Conservation (phyloP, 2,113 vertebrate species). For the Heterotilapia buettikoferi region DNA sequence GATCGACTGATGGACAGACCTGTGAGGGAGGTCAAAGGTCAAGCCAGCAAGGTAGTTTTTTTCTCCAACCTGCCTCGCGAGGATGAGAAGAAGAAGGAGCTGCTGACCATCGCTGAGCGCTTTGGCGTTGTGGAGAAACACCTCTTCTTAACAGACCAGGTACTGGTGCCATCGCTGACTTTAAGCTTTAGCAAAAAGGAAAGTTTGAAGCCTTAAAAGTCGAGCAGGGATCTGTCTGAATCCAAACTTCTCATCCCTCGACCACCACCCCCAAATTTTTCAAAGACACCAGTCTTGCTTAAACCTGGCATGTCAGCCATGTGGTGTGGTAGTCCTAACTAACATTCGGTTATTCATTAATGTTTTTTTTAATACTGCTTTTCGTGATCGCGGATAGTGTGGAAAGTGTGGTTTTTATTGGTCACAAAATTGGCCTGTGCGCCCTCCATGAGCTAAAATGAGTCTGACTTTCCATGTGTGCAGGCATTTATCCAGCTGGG, state of each 20-base stretch:
- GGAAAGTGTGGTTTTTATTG: neutral
- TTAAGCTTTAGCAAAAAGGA: neutral
- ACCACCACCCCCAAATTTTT: neutral
- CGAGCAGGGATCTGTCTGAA: neutral
- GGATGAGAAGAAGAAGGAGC: slow-evolving; percentile 69
- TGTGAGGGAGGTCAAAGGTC: slow-evolving; percentile 18
- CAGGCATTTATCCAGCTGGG: slow-evolving; percentile 94
- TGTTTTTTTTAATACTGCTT: neutral
- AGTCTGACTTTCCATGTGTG: neutral
- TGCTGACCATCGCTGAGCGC: slow-evolving; percentile 65
- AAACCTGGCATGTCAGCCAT: neutral
- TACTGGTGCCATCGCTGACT: neutral
- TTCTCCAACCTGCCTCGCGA: slow-evolving; percentile 73
- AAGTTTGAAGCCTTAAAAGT: neutral
- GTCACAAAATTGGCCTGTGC: neutral
- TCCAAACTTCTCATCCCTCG: neutral
- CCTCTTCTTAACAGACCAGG: slow-evolving; percentile 70
- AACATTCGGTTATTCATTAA: neutral
- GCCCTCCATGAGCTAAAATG: neutral
- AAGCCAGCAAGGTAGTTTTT: slow-evolving; percentile 69
- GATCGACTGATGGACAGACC: slow-evolving; percentile 4
- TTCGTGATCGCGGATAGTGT: neutral
- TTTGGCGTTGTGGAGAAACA: slow-evolving; percentile 75
- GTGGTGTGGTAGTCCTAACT: neutral
- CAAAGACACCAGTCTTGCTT: neutral